phyloP scores from a whole-genome alignment of 2,113 vertebrate genomes.

The Lucifuga dentata region DNA sequence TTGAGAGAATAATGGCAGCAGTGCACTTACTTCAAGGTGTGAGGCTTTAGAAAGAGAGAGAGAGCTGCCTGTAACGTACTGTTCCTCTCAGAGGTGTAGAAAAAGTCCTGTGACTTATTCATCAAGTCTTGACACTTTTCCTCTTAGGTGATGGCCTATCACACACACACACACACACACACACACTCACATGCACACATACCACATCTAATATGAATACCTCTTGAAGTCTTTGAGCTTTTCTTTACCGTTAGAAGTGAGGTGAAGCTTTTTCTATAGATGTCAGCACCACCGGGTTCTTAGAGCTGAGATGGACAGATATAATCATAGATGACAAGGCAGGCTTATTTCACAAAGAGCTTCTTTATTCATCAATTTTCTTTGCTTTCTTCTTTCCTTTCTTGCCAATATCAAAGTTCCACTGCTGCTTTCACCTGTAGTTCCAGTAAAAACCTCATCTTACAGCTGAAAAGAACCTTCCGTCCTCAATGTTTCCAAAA shows the following conservation, averaged over 20 bases:
- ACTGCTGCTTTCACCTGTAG: background rate
- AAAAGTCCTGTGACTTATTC: constrained; percentile 62
- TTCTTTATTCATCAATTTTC: background rate
- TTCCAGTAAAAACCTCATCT: too few species aligned
- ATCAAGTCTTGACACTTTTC: constrained; percentile 62
- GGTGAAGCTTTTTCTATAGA: constrained; percentile 34
- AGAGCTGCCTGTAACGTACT: constrained; percentile 60
- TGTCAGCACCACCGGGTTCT: constrained; percentile 21
- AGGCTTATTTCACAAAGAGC: constrained; percentile 1
- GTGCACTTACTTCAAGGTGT: constrained; percentile 62
- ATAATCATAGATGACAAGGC: background rate
- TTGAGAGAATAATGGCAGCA: constrained; percentile 47
- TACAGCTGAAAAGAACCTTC: too few species aligned
- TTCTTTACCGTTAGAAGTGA: constrained; percentile 31
- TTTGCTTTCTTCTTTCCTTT: background rate
- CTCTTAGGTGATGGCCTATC: constrained; percentile 33
- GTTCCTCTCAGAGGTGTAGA: constrained; percentile 27
- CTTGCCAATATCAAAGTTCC: background rate
- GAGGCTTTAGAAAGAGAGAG: constrained; percentile 18
- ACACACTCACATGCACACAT: constrained; percentile 17
- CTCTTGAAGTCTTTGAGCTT: constrained; percentile 2
- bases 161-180: too few species aligned
- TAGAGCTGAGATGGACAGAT: constrained; percentile 31
- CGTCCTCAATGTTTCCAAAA: background rate
- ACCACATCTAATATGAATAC: constrained; percentile 50